Percentiles rank a stretch among this genome's conserved stretches.
phyloP scores from a whole-genome alignment of 1,140 invertebrate genomes.

The Ceratosolen fusciceps region DNA sequence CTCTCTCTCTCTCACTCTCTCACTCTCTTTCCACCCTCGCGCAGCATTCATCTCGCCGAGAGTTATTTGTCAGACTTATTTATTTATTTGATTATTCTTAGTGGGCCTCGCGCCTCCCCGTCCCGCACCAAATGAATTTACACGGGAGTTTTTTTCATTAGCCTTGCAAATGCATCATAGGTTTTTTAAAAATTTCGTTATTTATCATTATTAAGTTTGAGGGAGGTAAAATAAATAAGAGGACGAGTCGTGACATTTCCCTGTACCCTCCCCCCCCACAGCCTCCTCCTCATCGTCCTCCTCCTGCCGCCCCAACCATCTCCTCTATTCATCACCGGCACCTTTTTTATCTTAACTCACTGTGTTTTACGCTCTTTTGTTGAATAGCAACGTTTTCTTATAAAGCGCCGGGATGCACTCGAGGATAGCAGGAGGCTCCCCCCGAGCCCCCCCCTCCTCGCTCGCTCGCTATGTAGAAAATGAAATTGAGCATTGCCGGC shows the following conservation, averaged over 20 bases:
- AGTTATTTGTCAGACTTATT: background rate
- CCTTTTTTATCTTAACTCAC: background rate
- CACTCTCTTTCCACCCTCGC: background rate
- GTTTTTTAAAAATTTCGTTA: background rate
- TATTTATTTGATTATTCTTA: background rate
- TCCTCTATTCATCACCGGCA: background rate
- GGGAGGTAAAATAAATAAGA: background rate
- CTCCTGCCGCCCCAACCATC: no score
- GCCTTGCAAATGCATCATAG: background rate
- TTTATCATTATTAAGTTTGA: background rate
- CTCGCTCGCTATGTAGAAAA: no score
- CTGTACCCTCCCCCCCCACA: background rate
- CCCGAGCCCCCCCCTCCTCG: no score
- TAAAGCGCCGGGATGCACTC: conserved; percentile 2
- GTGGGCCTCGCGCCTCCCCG: background rate
- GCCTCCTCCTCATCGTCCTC: background rate
- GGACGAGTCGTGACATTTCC: background rate
- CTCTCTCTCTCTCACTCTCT: no score
- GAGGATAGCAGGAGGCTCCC: background rate
- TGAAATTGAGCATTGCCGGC: conserved; percentile 3
- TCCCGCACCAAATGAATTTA: background rate
- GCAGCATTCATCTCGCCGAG: background rate
- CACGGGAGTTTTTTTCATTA: background rate
- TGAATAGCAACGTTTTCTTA: conserved; percentile 1
- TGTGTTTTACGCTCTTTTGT: background rate